Conservation (phyloP, 1,140 invertebrate species). For the Hydropsyche tenuis region DNA sequence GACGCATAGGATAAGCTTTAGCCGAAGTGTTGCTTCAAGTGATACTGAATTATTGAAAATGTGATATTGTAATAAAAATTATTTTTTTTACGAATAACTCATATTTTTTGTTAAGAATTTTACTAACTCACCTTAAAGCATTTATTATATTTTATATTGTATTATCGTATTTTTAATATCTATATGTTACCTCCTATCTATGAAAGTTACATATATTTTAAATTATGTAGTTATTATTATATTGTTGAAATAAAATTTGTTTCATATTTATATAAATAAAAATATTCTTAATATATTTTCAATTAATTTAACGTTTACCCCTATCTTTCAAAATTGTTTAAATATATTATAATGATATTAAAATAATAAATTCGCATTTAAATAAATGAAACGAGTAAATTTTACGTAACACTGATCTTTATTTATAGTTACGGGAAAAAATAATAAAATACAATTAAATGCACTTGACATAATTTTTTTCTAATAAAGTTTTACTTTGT, state of each 20-base stretch:
- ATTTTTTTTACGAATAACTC: slow-evolving; percentile 12
- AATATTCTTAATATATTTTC: background rate
- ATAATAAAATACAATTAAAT: slow-evolving; percentile 5
- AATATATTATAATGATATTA: no score
- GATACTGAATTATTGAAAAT: slow-evolving; percentile 6
- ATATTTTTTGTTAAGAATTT: background rate
- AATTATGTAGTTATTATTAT: background rate
- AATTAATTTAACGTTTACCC: background rate
- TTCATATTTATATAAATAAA: slow-evolving; percentile 10
- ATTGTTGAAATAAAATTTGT: slow-evolving; percentile 9
- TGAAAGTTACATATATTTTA: background rate
- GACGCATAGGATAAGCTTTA: background rate
- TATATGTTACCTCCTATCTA: no score
- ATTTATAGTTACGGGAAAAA: background rate
- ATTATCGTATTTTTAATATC: no score
- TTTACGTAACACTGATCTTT: slow-evolving; percentile 10
- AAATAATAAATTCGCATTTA: no score
- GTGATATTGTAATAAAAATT: slow-evolving; percentile 9
- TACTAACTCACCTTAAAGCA: background rate
- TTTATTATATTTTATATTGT: no score
- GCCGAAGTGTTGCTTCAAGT: slow-evolving; percentile 14
- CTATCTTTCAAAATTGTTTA: no score
- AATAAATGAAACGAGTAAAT: background rate
- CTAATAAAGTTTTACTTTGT: slow-evolving; percentile 4
- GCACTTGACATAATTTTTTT: slow-evolving; percentile 3